Evolutionary conservation across 2,113 vertebrate species (phyloP), one percentile per base, ranked within the genome.

Genomic region (Hucho hucho): DNA sequence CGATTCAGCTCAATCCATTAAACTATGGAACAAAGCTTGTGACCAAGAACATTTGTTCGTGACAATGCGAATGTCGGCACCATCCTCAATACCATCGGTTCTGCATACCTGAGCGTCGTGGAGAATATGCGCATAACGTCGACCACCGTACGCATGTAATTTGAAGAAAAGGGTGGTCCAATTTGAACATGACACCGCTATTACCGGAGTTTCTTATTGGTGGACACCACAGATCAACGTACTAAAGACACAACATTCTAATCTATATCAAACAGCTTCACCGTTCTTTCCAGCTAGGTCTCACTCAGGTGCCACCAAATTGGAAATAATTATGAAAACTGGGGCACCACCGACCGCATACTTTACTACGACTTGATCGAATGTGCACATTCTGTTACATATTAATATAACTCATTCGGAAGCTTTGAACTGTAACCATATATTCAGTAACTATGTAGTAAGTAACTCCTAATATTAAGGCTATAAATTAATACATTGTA

Each of bases 201-300:
- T 28, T 13, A 74, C 9, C 65, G 47, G 71, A 66, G 83, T 73
- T 26, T 78, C 83, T 85, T 32, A 91, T 92, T 92, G 91, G 91
- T 64, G 22, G 81, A 47, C 14, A 67, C 43, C 67, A 24, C 46
- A 75, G n/a, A 49, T 77, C 75, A 53, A 79, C 75, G 82, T 85
- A 75, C 74, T 26, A 18, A 73, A 83, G 79, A 81, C 69, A 16
- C 83, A 76, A 76, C 83, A 80, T 75, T 77, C 3, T 86, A 80
- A 83, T 83, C 80, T 47, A 82, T 83, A 79, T 47, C 14, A 59
- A 47, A 46, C 28, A 26, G 20, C 26, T n/a, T 25, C 16, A 32
- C 37, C 11, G 37, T 43, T 43, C 9, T 43, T 43, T 43, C 37
- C 9, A 43, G 37, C 37, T 43, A 43, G 9, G 37, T 43, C 37